A percentile compares a stretch with the other conserved stretches of the same genome.
Conservation (phyloP, 2,113 vertebrate genomes). For the Lepus europaeus region DNA sequence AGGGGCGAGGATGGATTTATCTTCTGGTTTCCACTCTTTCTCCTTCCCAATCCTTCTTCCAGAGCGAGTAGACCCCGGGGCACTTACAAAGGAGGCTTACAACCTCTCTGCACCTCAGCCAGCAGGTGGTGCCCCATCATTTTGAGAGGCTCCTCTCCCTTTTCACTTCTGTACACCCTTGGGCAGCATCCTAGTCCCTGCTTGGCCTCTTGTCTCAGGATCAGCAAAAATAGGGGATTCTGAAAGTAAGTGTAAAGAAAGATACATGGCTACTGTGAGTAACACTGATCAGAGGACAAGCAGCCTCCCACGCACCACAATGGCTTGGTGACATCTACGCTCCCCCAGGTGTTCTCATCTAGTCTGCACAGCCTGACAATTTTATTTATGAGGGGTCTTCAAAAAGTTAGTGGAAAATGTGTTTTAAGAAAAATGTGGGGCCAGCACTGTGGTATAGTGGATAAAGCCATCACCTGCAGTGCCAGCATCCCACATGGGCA, state of each 20-base stretch:
- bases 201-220: background rate
- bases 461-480: too few species aligned
- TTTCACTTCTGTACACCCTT: background rate
- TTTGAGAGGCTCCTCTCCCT: background rate
- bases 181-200: background rate
- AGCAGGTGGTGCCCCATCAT: background rate
- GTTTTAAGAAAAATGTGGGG: too few species aligned
- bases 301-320: background rate
- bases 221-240: background rate
- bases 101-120: background rate
- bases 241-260: conserved; percentile 10
- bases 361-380: background rate
- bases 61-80: background rate
- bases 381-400: too few species aligned
- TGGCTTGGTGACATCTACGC: background rate
- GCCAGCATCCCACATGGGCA: too few species aligned
- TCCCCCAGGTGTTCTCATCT: background rate
- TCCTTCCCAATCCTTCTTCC: background rate
- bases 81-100: background rate
- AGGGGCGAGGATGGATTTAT: background rate
- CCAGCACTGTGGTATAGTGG: too few species aligned
- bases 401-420: too few species aligned
- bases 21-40: background rate
- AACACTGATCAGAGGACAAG: background rate
- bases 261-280: background rate